Conservation (phyloP, 2,113 vertebrate genomes). For the Plotosus lineatus region DNA sequence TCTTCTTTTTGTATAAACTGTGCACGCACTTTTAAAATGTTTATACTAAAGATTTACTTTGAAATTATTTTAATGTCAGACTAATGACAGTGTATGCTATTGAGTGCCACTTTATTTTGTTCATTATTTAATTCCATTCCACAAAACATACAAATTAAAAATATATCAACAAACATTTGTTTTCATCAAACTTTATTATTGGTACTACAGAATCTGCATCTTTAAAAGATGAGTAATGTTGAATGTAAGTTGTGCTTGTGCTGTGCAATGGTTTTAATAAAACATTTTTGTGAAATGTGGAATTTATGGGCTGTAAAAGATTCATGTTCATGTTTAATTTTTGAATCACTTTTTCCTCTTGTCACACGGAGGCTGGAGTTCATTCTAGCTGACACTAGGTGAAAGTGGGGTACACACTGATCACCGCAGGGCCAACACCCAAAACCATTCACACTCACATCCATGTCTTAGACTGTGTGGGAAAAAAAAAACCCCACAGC, state of each 20-base stretch:
- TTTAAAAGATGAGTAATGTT: constrained; percentile 49
- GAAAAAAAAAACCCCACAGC: too few relatives aligned
- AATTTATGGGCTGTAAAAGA: background rate
- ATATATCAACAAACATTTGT: constrained; percentile 19
- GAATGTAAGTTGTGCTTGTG: constrained; percentile 57
- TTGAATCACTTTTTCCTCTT: too few relatives aligned
- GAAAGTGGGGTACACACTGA: too few relatives aligned
- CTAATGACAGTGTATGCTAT: constrained; percentile 35
- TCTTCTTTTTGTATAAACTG: constrained; percentile 54
- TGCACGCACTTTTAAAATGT: constrained; percentile 53
- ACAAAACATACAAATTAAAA: constrained; percentile 5
- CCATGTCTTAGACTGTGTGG: too few relatives aligned
- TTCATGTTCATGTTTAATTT: too few relatives aligned
- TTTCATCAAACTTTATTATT: constrained; percentile 38
- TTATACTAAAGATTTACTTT: constrained; percentile 49
- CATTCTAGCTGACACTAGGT: too few relatives aligned
- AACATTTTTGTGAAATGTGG: constrained; percentile 50
- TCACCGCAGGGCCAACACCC: too few relatives aligned
- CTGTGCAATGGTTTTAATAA: constrained; percentile 58
- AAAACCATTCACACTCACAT: too few relatives aligned
- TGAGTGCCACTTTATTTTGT: constrained; percentile 49
- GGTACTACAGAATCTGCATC: constrained; percentile 43
- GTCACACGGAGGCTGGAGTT: too few relatives aligned
- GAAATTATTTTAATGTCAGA: constrained; percentile 35
- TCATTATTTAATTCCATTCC: constrained; percentile 12